These are phyloP conservation scores for Centrocercus urophasianus DNA, from an alignment of 2,113 vertebrate species.

Conservation along the genomic window DNA sequence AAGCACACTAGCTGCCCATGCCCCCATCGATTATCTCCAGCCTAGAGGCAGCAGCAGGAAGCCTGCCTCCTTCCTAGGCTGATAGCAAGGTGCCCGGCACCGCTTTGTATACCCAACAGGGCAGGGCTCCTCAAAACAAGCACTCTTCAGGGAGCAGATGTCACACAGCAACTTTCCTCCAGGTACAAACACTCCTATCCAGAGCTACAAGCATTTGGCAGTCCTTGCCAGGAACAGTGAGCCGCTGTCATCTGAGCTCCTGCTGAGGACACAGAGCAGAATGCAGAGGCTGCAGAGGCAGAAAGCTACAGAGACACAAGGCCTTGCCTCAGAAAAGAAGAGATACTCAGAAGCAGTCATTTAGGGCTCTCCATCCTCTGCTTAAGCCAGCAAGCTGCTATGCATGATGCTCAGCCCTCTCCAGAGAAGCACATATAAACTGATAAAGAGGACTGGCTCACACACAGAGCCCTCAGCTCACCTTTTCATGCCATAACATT, in stretches of 20 bases:
- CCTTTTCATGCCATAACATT: background rate
- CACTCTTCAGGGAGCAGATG: background rate
- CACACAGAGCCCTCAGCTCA: background rate
- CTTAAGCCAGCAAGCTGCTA: background rate
- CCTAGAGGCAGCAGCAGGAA: background rate
- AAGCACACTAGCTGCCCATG: background rate
- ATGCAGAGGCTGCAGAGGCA: accelerated
- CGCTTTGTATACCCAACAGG: background rate
- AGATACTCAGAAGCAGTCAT: background rate
- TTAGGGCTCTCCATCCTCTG: background rate
- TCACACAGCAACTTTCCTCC: background rate
- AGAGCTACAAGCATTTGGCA: background rate
- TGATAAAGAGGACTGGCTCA: background rate
- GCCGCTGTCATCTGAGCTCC: background rate
- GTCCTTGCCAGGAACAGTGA: background rate
- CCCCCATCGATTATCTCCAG: background rate
- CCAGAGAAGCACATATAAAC: background rate
- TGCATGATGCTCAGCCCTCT: background rate
- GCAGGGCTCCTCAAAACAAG: background rate
- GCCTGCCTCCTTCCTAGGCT: background rate
- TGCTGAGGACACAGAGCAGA: background rate
- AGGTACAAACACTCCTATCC: background rate
- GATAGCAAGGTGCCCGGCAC: background rate
- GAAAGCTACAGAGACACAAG: background rate
- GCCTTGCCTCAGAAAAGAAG: background rate